Evolutionary conservation across 2,797 vertebrate species (phyloP).

Genomic region (Alauda arvensis): DNA sequence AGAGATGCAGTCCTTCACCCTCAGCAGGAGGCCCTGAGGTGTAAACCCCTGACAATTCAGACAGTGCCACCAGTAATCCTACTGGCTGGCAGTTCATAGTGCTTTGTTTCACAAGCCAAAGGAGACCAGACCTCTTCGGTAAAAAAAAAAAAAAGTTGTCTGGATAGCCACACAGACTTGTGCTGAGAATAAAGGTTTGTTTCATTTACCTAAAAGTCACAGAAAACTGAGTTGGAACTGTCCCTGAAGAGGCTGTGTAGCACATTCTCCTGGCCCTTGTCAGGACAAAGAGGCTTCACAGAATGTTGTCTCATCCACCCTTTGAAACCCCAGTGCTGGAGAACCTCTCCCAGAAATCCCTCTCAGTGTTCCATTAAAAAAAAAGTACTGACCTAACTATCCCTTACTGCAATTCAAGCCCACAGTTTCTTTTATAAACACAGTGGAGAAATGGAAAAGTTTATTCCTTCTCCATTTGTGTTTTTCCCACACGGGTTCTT

Average conservation of each 20-base stretch:
- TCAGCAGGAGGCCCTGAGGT: not conserved
- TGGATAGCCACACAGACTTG: not conserved
- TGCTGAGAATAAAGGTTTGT: not conserved
- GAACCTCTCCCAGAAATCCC: not conserved
- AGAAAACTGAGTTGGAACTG: not conserved
- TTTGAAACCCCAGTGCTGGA: not conserved
- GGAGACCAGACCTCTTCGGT: not conserved
- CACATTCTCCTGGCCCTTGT: not conserved
- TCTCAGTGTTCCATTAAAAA: not conserved
- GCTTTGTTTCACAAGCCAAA: not conserved
- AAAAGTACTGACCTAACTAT: not conserved
- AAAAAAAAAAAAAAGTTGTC: not conserved
- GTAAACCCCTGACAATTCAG: not conserved
- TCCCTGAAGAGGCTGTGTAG: not conserved
- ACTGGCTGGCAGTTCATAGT: not conserved
- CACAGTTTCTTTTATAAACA: not conserved
- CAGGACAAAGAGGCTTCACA: not conserved
- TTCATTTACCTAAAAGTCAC: not conserved
- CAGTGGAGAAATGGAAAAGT: not conserved
- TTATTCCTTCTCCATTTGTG: not conserved
- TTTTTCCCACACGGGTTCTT: not conserved
- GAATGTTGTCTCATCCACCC: not conserved
- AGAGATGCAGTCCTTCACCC: rapidly evolving
- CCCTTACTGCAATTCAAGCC: not conserved
- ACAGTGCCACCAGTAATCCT: not conserved